Conservation (phyloP, 2,113 vertebrate genomes). For the Macrotis lagotis region DNA sequence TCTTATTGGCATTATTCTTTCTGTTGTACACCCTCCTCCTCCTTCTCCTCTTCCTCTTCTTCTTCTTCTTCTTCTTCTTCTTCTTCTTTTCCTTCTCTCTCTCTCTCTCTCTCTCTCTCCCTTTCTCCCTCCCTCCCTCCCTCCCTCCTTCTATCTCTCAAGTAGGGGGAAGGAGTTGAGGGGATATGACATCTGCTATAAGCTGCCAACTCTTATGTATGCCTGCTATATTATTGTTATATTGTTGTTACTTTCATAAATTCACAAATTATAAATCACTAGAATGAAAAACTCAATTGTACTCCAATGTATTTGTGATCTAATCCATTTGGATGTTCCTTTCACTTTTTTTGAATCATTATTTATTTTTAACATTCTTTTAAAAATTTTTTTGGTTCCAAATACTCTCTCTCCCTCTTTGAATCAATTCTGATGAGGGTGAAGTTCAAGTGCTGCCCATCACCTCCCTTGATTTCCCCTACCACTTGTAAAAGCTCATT, state of each 20-base stretch:
- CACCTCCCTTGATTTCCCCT: neutral
- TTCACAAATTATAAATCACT: too few relatives aligned
- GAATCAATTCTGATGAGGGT: neutral
- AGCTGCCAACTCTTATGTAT: too few relatives aligned
- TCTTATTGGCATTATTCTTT: neutral
- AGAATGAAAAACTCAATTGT: too few relatives aligned
- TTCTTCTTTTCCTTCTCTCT: neutral
- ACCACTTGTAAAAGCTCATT: neutral
- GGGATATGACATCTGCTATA: neutral
- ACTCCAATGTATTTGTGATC: too few relatives aligned
- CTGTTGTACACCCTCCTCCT: neutral
- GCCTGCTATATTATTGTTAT: too few relatives aligned
- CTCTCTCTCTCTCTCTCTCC: neutral
- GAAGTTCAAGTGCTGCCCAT: neutral
- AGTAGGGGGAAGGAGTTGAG: too few relatives aligned
- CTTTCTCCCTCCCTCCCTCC: too few relatives aligned
- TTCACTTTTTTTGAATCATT: neutral
- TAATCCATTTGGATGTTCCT: neutral
- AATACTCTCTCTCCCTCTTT: neutral
- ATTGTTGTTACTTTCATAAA: too few relatives aligned
- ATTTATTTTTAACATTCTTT: neutral
- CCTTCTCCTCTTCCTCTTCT: neutral
- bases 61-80: too few relatives aligned
- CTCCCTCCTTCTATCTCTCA: neutral
- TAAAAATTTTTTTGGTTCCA: neutral